These are phyloP conservation scores for Melipona quadrifasciata DNA, from an alignment of 1,140 invertebrate species.

Conservation along the genomic window DNA sequence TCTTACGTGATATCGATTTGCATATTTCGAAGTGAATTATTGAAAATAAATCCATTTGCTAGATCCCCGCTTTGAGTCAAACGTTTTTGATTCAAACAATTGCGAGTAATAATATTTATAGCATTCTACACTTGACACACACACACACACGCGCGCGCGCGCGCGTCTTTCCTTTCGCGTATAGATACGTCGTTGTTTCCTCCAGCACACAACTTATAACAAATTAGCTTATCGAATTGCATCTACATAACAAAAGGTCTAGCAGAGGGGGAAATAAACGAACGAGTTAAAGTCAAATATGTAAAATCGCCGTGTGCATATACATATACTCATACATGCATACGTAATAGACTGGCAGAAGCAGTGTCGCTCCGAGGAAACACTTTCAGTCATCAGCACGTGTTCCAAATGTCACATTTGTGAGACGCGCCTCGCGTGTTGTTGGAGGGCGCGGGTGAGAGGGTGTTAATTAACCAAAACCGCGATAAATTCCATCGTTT, in stretches of 20 bases:
- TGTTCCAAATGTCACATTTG: background rate
- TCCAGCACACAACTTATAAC: too few species aligned
- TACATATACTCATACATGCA: too few species aligned
- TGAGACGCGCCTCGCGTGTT: slow-evolving; percentile 26
- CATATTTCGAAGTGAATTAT: slow-evolving; percentile 2
- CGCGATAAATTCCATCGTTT: slow-evolving; percentile 32
- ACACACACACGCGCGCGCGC: too few species aligned
- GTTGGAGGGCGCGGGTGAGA: slow-evolving; percentile 15
- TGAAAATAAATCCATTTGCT: background rate
- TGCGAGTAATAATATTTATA: too few species aligned
- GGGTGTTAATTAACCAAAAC: slow-evolving; percentile 42
- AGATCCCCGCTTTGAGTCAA: background rate
- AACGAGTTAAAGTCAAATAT: background rate
- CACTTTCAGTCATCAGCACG: background rate
- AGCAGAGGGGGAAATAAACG: too few species aligned
- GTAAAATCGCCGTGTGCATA: background rate
- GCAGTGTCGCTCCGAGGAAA: too few species aligned
- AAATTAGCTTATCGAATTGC: background rate
- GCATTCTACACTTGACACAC: too few species aligned
- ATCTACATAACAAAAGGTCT: background rate
- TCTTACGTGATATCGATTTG: background rate
- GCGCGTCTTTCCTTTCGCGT: too few species aligned
- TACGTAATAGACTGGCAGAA: too few species aligned
- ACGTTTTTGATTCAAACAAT: background rate
- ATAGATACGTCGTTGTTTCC: too few species aligned